Evolutionary conservation across 2,113 vertebrate species (phyloP).

Genomic region (Cyanoramphus novaezelandiae): DNA sequence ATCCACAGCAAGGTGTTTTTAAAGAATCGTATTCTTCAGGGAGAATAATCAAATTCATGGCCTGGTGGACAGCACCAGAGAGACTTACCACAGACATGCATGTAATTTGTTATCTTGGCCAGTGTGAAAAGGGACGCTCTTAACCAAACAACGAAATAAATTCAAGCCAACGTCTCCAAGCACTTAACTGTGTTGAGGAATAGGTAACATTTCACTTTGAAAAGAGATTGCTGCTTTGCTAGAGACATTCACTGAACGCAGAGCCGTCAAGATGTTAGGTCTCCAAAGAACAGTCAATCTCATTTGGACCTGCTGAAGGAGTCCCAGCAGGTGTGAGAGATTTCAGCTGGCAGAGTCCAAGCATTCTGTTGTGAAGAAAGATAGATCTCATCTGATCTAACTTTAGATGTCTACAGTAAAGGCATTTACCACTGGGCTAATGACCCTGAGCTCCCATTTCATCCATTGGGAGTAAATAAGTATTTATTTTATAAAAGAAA

Average conservation of each 20-base stretch:
- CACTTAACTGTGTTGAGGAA: neutral
- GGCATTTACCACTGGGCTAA: neutral
- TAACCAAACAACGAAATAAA: neutral
- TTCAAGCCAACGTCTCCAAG: neutral
- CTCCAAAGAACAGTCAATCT: neutral
- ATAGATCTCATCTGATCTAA: neutral
- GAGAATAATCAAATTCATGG: neutral
- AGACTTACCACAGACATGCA: neutral
- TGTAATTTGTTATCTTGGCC: neutral
- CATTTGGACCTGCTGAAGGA: neutral
- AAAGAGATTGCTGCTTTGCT: neutral
- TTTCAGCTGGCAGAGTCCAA: neutral
- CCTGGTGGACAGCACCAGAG: neutral
- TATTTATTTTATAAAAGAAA: neutral
- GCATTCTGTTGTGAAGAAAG: neutral
- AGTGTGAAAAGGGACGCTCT: neutral
- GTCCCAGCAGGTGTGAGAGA: neutral
- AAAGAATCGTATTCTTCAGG: neutral
- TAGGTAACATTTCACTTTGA: neutral
- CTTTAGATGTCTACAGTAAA: neutral
- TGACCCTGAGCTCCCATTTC: neutral
- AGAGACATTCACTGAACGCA: neutral
- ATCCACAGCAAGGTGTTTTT: neutral
- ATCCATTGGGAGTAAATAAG: neutral
- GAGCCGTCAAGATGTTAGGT: neutral